Evolutionary conservation across 2,113 vertebrate species (phyloP).

Genomic region (Callopanchax toddi): DNA sequence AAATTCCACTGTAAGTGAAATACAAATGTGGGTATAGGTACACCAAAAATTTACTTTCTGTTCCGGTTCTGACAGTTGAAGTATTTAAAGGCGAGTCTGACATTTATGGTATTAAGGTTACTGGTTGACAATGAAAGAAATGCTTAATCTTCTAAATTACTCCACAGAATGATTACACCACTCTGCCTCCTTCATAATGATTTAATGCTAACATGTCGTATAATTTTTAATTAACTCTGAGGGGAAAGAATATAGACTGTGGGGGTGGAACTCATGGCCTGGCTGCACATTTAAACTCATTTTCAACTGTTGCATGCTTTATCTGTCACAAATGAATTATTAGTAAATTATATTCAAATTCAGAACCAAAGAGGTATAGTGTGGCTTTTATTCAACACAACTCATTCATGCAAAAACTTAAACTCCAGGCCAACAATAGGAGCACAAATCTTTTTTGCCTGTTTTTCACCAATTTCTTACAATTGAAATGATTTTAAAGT

Average conservation of each 20-base stretch:
- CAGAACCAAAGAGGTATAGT: not conserved
- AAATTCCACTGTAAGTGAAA: constrained; percentile 31
- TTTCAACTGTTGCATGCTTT: constrained; percentile 22
- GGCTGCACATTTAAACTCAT: constrained; percentile 49
- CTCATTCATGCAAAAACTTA: constrained; percentile 23
- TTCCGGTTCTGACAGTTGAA: constrained; percentile 34
- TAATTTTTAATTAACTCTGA: constrained; percentile 79
- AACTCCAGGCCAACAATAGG: constrained; percentile 11
- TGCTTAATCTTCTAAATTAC: constrained; percentile 74
- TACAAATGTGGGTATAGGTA: constrained; percentile 31
- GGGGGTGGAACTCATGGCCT: constrained; percentile 59
- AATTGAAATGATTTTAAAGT: no score
- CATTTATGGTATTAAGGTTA: constrained; percentile 72
- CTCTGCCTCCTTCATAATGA: constrained; percentile 62
- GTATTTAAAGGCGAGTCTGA: constrained; percentile 43
- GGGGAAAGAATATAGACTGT: constrained; percentile 31
- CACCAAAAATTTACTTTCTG: constrained; percentile 47
- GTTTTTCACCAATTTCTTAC: not conserved
- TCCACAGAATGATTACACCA: constrained; percentile 64
- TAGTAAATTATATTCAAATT: constrained; percentile 15
- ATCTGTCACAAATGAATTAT: constrained; percentile 30
- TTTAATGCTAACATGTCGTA: constrained; percentile 74
- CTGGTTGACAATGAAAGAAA: constrained; percentile 69
- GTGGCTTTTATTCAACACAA: not conserved
- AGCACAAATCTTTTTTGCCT: not conserved